Evolutionary conservation across 2,888 invertebrate genomes (phyloP), one percentile per base, ranked within the genome.

Genomic region (Melieria picta): DNA sequence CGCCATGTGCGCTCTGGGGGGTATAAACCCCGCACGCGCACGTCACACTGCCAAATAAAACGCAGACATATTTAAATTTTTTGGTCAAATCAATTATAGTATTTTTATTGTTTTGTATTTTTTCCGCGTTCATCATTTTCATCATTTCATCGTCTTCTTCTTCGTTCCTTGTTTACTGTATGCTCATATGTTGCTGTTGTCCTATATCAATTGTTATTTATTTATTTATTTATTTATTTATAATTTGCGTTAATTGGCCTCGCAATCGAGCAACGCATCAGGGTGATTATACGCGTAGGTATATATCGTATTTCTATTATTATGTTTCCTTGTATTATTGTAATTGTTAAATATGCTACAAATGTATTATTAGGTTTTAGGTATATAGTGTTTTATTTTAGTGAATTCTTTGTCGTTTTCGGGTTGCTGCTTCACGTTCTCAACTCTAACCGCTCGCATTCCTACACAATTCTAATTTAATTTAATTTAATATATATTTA

Each of bases 71-170:
- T 13, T 56, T 73, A 47, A 65, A 71, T 75, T 68, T 75, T 74
- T 75, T 72, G 70, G 63, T 75, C 75, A 75, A 74, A 72, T 75
- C 72, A 73, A 75, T 75, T 69, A 71, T 73, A 63, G 62, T 71
- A 67, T 70, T 74, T 64, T 72, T 69, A 68, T 69, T 72, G 66
- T 62, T 65, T 62, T 67, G 58, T 47, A 50, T 61, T 46, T 67
- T 52, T 64, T 46, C 16, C 72, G 13, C 67, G 7, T 68, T 69
- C 65, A 55, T 65, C 9, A 64, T 64, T 57, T 58, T 56, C 9
- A 56, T 67, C 62, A 30, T 60, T 62, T 47, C 13, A 47, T 48
- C 30, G 30, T 67, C 13, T 57, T 48, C 30, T 48, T 67, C 11
- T 57, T 58, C 7, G 11, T 65, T 55, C 42, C n/a, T 48, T 16